phyloP scores from a whole-genome alignment of 2,113 vertebrate species.

The Epinephelus lanceolatus region DNA sequence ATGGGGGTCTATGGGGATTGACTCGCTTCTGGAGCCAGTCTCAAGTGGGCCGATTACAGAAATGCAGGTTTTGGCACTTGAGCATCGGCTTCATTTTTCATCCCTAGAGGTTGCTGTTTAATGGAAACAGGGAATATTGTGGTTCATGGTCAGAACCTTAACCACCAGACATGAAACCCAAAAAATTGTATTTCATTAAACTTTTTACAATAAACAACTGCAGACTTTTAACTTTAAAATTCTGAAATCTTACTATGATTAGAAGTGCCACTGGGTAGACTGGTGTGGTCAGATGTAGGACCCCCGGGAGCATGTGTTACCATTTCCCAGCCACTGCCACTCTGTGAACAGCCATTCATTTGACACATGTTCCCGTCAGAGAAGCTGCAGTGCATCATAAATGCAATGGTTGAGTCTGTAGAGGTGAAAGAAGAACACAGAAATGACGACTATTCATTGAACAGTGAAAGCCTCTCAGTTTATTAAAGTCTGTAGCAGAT shows the following conservation, averaged over 20 bases:
- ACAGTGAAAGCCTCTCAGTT: background rate
- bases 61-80: too few relatives aligned
- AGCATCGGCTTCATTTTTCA: too few relatives aligned
- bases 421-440: background rate
- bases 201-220: background rate
- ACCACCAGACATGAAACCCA: background rate
- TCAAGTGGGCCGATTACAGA: too few relatives aligned
- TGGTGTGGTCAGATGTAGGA: constrained; percentile 65
- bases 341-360: constrained; percentile 50
- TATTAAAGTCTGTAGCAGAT: background rate
- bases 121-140: background rate
- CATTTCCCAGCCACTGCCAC: constrained; percentile 42
- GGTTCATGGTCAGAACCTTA: too few relatives aligned
- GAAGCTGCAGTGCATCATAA: constrained; percentile 67
- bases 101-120: too few relatives aligned
- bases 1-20: too few relatives aligned
- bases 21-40: too few relatives aligned
- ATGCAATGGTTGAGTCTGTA: constrained; percentile 57
- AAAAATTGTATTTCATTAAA: background rate
- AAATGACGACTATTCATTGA: background rate
- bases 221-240: background rate
- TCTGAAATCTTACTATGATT: constrained; percentile 19
- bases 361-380: constrained; percentile 32
- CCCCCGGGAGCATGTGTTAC: constrained; percentile 2
- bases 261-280: constrained; percentile 33